Percentiles rank a stretch among this genome's conserved stretches.
Evolutionary conservation across 2,888 invertebrate genomes (phyloP).

Genomic region (Beris morrisii): DNA sequence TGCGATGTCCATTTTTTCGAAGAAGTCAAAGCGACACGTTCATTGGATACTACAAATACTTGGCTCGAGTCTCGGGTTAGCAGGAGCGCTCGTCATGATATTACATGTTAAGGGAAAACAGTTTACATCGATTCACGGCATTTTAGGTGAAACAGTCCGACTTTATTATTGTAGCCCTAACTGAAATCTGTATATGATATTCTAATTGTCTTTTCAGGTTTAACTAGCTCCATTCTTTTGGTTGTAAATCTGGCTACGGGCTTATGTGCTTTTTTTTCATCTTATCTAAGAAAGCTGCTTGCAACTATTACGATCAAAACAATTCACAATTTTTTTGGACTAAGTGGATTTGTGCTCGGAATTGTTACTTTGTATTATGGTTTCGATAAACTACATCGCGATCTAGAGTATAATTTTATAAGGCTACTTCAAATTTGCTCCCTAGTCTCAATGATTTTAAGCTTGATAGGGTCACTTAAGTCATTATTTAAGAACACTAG

Average conservation of each 20-base stretch:
- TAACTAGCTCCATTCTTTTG: neutral
- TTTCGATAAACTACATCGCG: conserved; percentile 1
- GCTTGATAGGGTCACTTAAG: conserved; percentile 14
- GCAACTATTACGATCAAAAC: neutral
- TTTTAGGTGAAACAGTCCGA: conserved; percentile 44
- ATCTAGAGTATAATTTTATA: neutral
- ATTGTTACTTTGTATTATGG: conserved; percentile 12
- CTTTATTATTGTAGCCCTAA: no score
- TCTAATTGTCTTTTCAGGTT: neutral
- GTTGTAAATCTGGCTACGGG: neutral
- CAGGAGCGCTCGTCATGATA: conserved; percentile 49
- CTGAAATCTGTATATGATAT: no score
- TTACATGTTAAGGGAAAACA: conserved; percentile 45
- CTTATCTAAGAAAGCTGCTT: neutral
- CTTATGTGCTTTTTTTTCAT: neutral
- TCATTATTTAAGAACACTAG: neutral
- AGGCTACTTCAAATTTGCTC: conserved; percentile 2
- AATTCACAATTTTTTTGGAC: conserved; percentile 9
- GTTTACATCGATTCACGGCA: conserved; percentile 51
- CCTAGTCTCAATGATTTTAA: neutral
- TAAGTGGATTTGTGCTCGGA: conserved; percentile 5
- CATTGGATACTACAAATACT: conserved; percentile 50
- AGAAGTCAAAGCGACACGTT: conserved; percentile 18
- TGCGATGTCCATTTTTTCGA: conserved; percentile 40
- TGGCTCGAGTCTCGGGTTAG: conserved; percentile 49